Conservation (phyloP, 2,888 invertebrate species). For the Antitype chi region DNA sequence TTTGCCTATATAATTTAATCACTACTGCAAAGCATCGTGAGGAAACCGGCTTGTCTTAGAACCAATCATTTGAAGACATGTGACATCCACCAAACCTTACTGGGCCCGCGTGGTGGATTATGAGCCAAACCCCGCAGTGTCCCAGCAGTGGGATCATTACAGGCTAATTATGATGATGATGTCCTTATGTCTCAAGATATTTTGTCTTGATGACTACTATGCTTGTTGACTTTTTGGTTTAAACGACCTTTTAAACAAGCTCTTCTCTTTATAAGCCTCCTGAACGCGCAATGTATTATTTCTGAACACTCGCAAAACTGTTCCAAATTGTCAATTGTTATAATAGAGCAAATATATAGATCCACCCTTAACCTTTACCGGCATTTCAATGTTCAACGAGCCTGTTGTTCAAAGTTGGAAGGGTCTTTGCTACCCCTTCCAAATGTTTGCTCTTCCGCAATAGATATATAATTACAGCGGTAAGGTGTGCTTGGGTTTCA, state of each 20-base stretch:
- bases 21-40: too few species aligned
- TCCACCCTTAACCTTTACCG: slow-evolving; percentile 18
- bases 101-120: too few species aligned
- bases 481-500: slow-evolving; percentile 11
- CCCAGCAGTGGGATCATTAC: too few species aligned
- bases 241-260: neutral
- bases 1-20: too few species aligned
- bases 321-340: slow-evolving; percentile 1
- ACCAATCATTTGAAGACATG: too few species aligned
- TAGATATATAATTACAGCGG: slow-evolving; percentile 36
- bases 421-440: slow-evolving; percentile 7
- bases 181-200: neutral
- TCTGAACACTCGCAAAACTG: neutral
- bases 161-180: too few species aligned
- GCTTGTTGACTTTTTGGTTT: neutral
- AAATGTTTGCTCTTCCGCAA: slow-evolving; percentile 44
- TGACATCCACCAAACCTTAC: too few species aligned
- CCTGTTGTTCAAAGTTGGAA: slow-evolving; percentile 36
- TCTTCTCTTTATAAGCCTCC: neutral
- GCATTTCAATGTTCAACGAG: slow-evolving; percentile 42
- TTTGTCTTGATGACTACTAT: neutral
- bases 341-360: slow-evolving; percentile 14
- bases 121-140: too few species aligned
- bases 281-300: neutral
- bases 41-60: too few species aligned